These are phyloP conservation scores for Bilobella aurantiaca DNA, from an alignment of 1,140 invertebrate genomes.

Conservation along the genomic window DNA sequence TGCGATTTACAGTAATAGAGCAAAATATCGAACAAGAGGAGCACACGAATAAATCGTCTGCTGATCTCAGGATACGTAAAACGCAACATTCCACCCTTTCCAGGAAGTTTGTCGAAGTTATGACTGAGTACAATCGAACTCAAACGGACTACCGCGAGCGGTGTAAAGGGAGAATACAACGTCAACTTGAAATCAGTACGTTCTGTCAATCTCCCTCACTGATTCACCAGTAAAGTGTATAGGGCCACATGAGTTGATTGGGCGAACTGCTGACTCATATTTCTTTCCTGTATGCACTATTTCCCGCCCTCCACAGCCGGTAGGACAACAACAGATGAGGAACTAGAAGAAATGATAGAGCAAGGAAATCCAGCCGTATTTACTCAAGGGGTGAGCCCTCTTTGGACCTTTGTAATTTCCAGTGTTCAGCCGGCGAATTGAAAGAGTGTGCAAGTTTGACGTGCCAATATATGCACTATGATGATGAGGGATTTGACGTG, in stretches of 20 bases:
- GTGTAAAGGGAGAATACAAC: constrained; percentile 97
- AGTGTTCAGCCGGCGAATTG: too few relatives aligned
- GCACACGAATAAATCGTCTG: constrained; percentile 93
- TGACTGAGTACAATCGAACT: constrained; percentile 99
- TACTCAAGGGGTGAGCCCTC: constrained; percentile 93
- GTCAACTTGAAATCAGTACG: constrained; percentile 97
- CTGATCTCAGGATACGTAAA: constrained; percentile 97
- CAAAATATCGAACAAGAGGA: constrained; percentile 99
- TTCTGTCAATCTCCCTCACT: too few relatives aligned
- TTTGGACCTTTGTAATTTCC: too few relatives aligned
- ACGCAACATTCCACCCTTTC: constrained; percentile 96
- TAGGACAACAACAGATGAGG: constrained; percentile 88
- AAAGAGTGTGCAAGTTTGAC: too few relatives aligned
- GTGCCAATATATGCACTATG: too few relatives aligned
- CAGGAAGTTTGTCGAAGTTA: constrained; percentile 96
- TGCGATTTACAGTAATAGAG: constrained; percentile 72
- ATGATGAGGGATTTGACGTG: too few relatives aligned
- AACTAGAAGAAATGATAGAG: constrained; percentile 96
- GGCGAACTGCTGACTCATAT: constrained; percentile 9
- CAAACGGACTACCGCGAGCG: constrained; percentile 98
- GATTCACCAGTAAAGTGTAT: too few relatives aligned
- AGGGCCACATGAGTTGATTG: too few relatives aligned
- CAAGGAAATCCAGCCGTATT: constrained; percentile 95
- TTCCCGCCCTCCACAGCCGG: too few relatives aligned
- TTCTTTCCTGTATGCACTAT: constrained; percentile 38